Conservation (phyloP, 1,140 invertebrate genomes). For the Musca vetustissima region DNA sequence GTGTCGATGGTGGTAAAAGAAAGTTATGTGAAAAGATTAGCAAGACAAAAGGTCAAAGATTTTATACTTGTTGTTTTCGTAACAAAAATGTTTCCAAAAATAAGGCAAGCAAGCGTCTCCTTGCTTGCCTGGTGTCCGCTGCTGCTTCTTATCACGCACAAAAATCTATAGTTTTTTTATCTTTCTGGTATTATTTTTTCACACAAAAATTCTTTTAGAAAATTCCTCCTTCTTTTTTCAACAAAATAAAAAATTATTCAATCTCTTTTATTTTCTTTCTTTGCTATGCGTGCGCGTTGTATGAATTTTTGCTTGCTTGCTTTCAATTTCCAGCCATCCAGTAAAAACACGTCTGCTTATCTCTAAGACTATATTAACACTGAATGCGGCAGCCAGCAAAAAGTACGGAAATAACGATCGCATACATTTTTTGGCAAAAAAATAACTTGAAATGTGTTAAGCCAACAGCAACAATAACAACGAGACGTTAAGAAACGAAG, state of each 20-base stretch:
- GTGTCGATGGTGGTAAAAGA: not conserved
- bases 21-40: no score
- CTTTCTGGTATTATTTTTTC: slow-evolving; percentile 11
- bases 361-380: slow-evolving; percentile 55
- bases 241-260: no score
- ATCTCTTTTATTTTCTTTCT: slow-evolving; percentile 18
- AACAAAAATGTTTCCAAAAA: no score
- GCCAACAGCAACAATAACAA: not conserved
- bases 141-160: no score
- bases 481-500: not conserved
- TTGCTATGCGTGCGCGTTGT: not conserved
- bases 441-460: slow-evolving; percentile 3
- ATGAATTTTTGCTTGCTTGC: slow-evolving; percentile 14
- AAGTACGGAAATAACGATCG: slow-evolving; percentile 19
- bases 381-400: slow-evolving; percentile 31
- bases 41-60: no score
- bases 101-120: no score
- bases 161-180: not conserved
- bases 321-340: slow-evolving; percentile 54
- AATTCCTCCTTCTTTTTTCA: no score
- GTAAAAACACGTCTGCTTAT: slow-evolving; percentile 52
- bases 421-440: slow-evolving; percentile 13
- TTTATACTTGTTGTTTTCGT: no score
- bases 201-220: no score
- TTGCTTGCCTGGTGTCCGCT: no score